phyloP scores from a whole-genome alignment of 2,888 invertebrate species.

The Prenolepis imparis region DNA sequence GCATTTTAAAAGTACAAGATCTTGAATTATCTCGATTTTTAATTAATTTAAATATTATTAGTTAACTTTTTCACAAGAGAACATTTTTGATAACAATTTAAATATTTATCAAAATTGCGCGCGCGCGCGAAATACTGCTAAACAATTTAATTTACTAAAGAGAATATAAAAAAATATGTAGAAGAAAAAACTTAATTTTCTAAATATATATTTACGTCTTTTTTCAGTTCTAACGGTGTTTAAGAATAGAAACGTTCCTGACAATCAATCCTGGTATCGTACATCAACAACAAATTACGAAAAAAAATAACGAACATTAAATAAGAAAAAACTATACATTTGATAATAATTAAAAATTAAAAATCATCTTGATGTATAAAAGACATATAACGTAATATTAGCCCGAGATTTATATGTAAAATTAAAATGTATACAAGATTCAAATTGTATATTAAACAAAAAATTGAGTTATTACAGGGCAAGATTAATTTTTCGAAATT shows the following conservation, averaged over 20 bases:
- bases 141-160: slow-evolving; percentile 5
- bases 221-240: slow-evolving; percentile 78
- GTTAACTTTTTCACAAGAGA: not conserved
- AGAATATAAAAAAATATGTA: not conserved
- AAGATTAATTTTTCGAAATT: slow-evolving; percentile 20
- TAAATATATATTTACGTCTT: slow-evolving; percentile 16
- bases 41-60: too few relatives aligned
- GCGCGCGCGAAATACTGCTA: not conserved
- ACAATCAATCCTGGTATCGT: not conserved
- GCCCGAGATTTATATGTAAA: not conserved
- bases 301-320: not conserved
- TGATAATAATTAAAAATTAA: not conserved
- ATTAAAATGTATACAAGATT: not conserved
- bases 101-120: not conserved
- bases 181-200: slow-evolving; percentile 18
- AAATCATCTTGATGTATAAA: not conserved
- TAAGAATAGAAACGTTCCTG: slow-evolving; percentile 60
- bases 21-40: not conserved
- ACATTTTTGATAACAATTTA: not conserved
- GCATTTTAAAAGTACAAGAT: slow-evolving; percentile 2
- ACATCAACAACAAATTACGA: not conserved
- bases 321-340: not conserved
- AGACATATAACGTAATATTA: not conserved
- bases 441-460: not conserved
- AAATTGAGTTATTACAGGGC: slow-evolving; percentile 24